A percentile compares a stretch with the other conserved stretches of the same genome.
Evolutionary conservation across 2,113 vertebrate genomes (phyloP).

Genomic region (Machaerirhynchus nigripectus): DNA sequence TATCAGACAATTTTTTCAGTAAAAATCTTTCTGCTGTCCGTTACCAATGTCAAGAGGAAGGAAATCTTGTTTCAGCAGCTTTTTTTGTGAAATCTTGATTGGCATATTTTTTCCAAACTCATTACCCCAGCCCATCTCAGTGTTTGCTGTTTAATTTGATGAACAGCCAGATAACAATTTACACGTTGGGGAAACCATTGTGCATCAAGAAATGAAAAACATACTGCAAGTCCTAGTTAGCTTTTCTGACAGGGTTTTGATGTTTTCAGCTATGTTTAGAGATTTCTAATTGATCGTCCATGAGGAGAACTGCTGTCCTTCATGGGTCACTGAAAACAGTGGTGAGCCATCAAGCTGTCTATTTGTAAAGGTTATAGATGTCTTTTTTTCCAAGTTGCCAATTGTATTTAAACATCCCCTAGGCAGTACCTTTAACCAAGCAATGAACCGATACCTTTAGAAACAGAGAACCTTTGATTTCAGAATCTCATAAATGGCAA

Average conservation of each 20-base stretch:
- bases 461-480: slow-evolving; percentile 21
- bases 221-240: not conserved
- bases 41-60: not conserved
- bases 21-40: not conserved
- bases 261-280: not conserved
- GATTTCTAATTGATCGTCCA: not conserved
- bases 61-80: not conserved
- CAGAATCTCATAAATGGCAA: not conserved
- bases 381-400: not conserved
- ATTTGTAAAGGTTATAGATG: not conserved
- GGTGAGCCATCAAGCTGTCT: not conserved
- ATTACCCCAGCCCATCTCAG: not conserved
- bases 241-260: not conserved
- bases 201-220: not conserved
- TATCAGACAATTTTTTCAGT: not conserved
- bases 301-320: slow-evolving; percentile 6
- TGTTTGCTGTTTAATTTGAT: not conserved
- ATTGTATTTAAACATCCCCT: not conserved
- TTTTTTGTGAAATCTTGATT: not conserved
- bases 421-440: not conserved
- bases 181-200: not conserved
- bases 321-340: not conserved
- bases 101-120: not conserved
- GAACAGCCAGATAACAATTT: not conserved
- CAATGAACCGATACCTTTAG: not conserved